phyloP scores from a whole-genome alignment of 2,113 vertebrate species.

The Gymnocephalus cernua region DNA sequence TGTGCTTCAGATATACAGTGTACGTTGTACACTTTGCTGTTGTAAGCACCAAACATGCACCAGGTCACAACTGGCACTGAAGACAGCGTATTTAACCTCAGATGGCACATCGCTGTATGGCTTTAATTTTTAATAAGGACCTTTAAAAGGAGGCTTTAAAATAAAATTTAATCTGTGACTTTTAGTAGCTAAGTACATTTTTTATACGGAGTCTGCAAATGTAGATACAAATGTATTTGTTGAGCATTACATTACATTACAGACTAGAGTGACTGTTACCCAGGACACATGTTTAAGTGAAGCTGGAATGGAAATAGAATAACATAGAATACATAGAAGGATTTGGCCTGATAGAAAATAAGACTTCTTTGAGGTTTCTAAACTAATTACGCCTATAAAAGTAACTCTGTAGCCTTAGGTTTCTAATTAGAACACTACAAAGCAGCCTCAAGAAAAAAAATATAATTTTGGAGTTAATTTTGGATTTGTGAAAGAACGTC shows the following conservation, averaged over 20 bases:
- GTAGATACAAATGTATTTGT: not conserved
- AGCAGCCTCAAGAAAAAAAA: slow-evolving; percentile 13
- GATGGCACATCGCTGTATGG: not conserved
- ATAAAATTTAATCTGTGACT: not conserved
- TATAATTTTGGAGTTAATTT: slow-evolving; percentile 6
- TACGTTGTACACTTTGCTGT: slow-evolving; percentile 4
- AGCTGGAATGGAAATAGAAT: slow-evolving; percentile 10
- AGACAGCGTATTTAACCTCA: slow-evolving; percentile 29
- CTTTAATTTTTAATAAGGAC: slow-evolving; percentile 18
- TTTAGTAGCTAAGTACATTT: not conserved
- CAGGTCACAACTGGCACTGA: slow-evolving; percentile 15
- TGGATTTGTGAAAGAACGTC: not conserved
- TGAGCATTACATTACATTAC: not conserved
- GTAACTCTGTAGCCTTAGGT: slow-evolving; percentile 27
- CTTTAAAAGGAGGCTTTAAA: not conserved
- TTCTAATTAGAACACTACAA: slow-evolving; percentile 35
- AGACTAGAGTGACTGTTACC: not conserved
- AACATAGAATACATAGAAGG: slow-evolving; percentile 17
- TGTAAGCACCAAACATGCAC: slow-evolving; percentile 7
- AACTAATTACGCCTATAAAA: slow-evolving; percentile 46
- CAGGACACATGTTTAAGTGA: not conserved
- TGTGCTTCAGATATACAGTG: slow-evolving; percentile 38
- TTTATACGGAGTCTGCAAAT: not conserved
- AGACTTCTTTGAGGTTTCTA: slow-evolving; percentile 44
- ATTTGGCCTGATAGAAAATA: slow-evolving; percentile 19